Base-by-base conservation (phyloP, 2,113 vertebrate species). In the Etheostoma spectabile region DNA sequence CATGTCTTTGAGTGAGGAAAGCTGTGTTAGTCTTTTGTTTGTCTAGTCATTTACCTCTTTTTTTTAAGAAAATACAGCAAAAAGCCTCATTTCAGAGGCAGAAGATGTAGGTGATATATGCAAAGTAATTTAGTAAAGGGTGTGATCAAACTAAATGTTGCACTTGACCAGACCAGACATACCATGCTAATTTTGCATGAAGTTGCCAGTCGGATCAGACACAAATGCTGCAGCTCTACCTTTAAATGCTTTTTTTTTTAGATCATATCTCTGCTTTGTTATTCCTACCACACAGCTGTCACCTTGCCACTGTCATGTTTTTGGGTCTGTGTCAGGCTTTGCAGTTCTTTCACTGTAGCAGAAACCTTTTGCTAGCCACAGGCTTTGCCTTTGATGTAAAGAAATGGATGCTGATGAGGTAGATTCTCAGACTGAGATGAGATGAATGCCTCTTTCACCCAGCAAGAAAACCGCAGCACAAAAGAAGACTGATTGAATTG, bases 1-100 rank as follows among this genome's bases (percentile, higher is more conserved):
- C 82, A 83, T 84, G 87, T 88, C 71, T 87, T 57, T 81, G 67
- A 74, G 66, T n/a, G 65, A 86, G 80, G 86, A 72, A 72, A 52
- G 65, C 79, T 80, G 69, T 48, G 52, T 71, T 86, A 38, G 22
- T 79, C 24, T 49, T 70, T 30, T 56, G 56, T 18, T 52, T 74
- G 45, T 64, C 21, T 16, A 16, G 56, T 42, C 6, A 27, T 74
- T 42, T 69, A 35, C 81, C 35, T 46, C 24, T 19, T 27, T 22
- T 22, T 22, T 46, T 56, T 59, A 38, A 72, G 61, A 73, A 24
- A 21, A 19, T 13, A 24, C 4, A 35, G 42, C 68, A 53, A 60
- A 77, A 46, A 55, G 45, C 38, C n/a, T 51, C 2, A 21, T 62
- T 73, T 74, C 35, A n/a, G 38, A 10, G 35, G n/a, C 33, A 60